Conservation (phyloP, 2,797 vertebrate genomes). For the Menidia menidia region DNA sequence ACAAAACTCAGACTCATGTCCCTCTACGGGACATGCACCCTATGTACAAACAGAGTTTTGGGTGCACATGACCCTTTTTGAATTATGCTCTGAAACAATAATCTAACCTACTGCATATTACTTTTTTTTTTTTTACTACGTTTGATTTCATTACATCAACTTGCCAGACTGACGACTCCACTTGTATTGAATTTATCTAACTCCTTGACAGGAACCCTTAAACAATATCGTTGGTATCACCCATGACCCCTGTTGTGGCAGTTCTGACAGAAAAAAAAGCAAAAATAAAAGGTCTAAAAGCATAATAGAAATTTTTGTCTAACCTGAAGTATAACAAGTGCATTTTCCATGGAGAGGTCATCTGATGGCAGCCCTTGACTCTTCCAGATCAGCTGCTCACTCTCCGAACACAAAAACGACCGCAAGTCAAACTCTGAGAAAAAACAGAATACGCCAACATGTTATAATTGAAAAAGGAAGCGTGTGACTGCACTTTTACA, state of each 20-base stretch:
- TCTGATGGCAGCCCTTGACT: constrained; percentile 96
- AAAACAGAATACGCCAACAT: constrained; percentile 10
- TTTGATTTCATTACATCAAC: no score
- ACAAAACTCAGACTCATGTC: no score
- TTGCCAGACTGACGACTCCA: no score
- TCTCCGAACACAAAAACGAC: constrained; percentile 94
- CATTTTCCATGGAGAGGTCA: constrained; percentile 98
- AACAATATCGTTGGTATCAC: no score
- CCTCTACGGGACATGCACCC: no score
- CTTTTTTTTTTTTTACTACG: no score
- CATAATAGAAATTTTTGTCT: constrained; percentile 10
- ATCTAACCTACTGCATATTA: no score
- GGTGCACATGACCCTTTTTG: no score
- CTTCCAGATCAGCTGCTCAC: constrained; percentile 98
- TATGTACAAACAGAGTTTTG: no score
- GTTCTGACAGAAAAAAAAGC: not conserved
- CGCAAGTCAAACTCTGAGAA: constrained; percentile 90
- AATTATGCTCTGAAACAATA: no score
- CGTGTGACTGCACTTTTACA: not conserved
- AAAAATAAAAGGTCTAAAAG: not conserved
- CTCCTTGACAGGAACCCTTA: not conserved
- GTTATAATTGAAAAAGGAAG: constrained; percentile 28
- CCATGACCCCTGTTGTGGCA: not conserved
- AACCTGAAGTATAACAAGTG: constrained; percentile 96
- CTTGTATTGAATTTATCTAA: no score